Conservation (phyloP, 92 coral and sea anemone species). For the Parazoanthus darwini region DNA sequence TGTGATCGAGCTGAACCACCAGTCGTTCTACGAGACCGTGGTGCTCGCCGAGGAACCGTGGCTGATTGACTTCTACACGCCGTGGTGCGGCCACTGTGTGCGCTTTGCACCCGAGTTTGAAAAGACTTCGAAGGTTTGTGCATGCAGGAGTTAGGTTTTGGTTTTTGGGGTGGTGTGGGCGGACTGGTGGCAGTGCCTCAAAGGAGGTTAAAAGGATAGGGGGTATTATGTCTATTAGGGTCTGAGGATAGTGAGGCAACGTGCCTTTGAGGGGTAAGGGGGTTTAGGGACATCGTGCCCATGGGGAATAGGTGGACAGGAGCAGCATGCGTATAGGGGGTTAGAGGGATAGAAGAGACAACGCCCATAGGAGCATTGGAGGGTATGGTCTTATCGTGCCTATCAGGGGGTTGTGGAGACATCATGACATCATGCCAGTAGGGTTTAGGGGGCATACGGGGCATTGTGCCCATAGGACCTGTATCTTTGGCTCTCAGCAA, state of each 20-base stretch:
- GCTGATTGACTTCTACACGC: conserved; percentile 93
- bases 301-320: too few relatives aligned
- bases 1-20: conserved; percentile 69
- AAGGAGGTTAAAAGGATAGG: neutral
- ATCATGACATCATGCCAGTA: too few relatives aligned
- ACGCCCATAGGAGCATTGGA: too few relatives aligned
- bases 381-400: too few relatives aligned
- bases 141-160: neutral
- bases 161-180: neutral
- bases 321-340: neutral
- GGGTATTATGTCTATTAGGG: neutral
- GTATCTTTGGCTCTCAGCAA: too few relatives aligned
- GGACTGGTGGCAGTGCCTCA: neutral
- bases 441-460: too few relatives aligned
- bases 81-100: conserved; percentile 99
- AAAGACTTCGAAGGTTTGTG: conserved; percentile 79
- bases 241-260: neutral
- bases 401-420: too few relatives aligned
- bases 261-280: neutral
- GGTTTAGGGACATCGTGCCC: too few relatives aligned
- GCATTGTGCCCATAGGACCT: too few relatives aligned
- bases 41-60: conserved; percentile 82
- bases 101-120: conserved; percentile 96
- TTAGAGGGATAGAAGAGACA: too few relatives aligned
- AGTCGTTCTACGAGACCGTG: conserved; percentile 66